Conservation (phyloP, 2,113 vertebrate genomes). For the Proteles cristata region DNA sequence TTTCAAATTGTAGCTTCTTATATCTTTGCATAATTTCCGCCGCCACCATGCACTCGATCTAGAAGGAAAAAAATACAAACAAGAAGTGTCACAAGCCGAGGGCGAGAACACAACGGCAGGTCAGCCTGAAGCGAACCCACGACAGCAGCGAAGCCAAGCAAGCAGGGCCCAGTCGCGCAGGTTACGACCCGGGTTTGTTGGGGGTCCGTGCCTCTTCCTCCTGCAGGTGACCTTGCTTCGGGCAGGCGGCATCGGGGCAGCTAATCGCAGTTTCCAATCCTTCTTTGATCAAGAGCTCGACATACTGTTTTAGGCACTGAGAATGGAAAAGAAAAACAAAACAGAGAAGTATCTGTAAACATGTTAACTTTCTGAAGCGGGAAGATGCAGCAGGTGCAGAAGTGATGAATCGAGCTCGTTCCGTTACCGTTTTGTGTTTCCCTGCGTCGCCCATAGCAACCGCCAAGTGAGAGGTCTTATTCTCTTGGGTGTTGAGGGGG, state of each 20-base stretch:
- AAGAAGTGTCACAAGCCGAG: neutral
- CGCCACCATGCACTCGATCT: slow-evolving; percentile 99
- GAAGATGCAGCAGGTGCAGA: neutral
- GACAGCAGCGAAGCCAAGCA: neutral
- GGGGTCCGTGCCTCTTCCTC: slow-evolving; percentile 93
- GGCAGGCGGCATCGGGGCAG: slow-evolving; percentile 97
- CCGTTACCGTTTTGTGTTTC: too few relatives aligned
- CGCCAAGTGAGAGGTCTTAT: neutral
- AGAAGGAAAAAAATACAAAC: slow-evolving; percentile 43
- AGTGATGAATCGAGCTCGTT: rapidly evolving
- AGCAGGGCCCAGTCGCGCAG: rapidly evolving
- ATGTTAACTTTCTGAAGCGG: neutral
- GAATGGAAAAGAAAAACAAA: slow-evolving; percentile 55
- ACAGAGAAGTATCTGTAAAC: neutral
- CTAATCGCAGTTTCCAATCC: slow-evolving; percentile 98
- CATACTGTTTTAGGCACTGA: slow-evolving; percentile 99
- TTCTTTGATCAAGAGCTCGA: slow-evolving; percentile 98
- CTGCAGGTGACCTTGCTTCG: slow-evolving; percentile 95
- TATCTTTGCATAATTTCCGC: slow-evolving; percentile 98
- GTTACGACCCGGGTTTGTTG: neutral
- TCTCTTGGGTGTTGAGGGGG: neutral
- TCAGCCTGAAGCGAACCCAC: neutral
- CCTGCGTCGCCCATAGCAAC: neutral
- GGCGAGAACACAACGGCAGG: neutral
- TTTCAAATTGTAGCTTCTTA: slow-evolving; percentile 97